Evolutionary conservation across 2,113 vertebrate genomes (phyloP).

Genomic region (Hippocampus mohnikei): DNA sequence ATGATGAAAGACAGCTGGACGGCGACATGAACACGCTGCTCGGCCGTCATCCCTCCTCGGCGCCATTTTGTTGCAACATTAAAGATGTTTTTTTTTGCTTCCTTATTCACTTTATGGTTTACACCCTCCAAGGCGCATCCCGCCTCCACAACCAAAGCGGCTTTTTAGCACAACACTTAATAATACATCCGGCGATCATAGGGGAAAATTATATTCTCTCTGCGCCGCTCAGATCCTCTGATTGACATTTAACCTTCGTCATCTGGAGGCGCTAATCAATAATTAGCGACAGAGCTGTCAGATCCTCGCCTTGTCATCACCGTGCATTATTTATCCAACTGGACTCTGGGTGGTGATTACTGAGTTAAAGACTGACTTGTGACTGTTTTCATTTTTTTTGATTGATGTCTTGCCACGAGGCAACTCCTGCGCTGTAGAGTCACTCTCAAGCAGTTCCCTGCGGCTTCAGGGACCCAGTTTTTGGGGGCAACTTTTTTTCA

Average conservation of each 20-base stretch:
- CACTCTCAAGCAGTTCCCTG: not conserved
- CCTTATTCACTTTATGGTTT: constrained; percentile 49
- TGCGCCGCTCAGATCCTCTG: constrained; percentile 64
- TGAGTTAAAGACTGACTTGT: constrained; percentile 38
- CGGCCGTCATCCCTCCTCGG: not conserved
- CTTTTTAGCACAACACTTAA: constrained; percentile 55
- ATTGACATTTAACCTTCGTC: constrained; percentile 73
- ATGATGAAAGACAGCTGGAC: not conserved
- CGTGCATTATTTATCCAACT: constrained; percentile 72
- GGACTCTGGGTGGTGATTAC: constrained; percentile 58
- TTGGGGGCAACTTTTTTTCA: not conserved
- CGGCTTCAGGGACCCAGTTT: too few relatives aligned
- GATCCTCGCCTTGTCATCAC: constrained; percentile 71
- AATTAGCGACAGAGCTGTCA: constrained; percentile 66
- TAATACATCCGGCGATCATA: constrained; percentile 53
- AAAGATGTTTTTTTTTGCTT: constrained; percentile 13
- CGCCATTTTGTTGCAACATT: constrained; percentile 17
- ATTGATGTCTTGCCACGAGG: not conserved
- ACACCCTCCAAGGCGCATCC: not conserved
- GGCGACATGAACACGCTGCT: constrained; percentile 3
- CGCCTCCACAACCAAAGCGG: not conserved
- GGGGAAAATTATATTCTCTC: constrained; percentile 55
- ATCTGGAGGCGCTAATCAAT: constrained; percentile 66
- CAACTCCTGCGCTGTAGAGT: not conserved
- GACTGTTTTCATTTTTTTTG: constrained; percentile 1